These are phyloP conservation scores for Gastrophryne carolinensis DNA, from an alignment of 2,797 vertebrate species.

Conservation along the genomic window DNA sequence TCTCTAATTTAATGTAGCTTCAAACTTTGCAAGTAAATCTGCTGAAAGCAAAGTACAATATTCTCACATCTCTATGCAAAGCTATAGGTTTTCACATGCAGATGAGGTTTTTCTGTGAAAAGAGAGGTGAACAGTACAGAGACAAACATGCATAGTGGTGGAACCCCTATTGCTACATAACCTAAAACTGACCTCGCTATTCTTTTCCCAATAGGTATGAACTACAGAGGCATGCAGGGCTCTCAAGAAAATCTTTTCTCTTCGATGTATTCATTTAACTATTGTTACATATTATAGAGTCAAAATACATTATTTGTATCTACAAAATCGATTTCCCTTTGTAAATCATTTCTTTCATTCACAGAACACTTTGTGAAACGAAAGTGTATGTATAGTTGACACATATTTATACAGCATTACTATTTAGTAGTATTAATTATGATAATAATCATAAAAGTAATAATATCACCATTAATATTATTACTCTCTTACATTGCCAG, in stretches of 20 bases:
- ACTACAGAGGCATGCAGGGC: constrained; percentile 43
- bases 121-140: constrained; percentile 34
- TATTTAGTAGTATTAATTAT: too few species aligned
- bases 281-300: background rate
- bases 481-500: too few species aligned
- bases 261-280: constrained; percentile 11
- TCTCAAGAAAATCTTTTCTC: constrained; percentile 14
- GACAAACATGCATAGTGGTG: constrained; percentile 20
- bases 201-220: constrained; percentile 49
- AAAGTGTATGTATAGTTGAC: too few species aligned
- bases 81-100: constrained; percentile 43
- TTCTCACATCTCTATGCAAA: constrained; percentile 45
- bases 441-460: too few species aligned
- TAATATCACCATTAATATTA: too few species aligned
- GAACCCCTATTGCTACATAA: constrained; percentile 48
- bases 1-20: background rate
- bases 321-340: background rate
- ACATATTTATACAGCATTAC: too few species aligned
- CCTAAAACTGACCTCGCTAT: constrained; percentile 45
- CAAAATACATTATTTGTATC: constrained; percentile 1
- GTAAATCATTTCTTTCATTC: background rate
- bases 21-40: background rate
- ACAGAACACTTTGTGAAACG: too few species aligned
- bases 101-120: constrained; percentile 24
- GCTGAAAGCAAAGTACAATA: constrained; percentile 21